These are phyloP conservation scores for Julus scandinavius DNA, from an alignment of 2,888 invertebrate species.

Conservation along the genomic window DNA sequence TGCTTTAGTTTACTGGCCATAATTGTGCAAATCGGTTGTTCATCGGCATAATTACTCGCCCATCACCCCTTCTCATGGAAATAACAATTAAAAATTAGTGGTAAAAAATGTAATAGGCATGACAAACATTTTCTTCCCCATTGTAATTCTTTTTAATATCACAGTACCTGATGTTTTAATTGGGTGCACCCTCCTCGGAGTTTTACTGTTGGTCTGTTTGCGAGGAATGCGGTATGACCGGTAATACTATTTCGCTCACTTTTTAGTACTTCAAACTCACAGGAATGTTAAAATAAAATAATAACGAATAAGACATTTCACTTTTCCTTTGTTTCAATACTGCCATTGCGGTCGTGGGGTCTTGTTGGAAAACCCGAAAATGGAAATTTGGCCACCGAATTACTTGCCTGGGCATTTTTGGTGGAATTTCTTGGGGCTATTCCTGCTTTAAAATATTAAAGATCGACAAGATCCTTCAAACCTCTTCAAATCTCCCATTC, in stretches of 20 bases:
- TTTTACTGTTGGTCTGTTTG: background rate
- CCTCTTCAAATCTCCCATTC: background rate
- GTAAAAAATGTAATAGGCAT: background rate
- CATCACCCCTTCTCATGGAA: background rate
- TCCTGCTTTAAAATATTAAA: background rate
- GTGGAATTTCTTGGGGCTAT: background rate
- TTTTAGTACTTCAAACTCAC: background rate
- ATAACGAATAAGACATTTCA: background rate
- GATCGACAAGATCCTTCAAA: constrained; percentile 10
- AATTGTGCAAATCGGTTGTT: background rate
- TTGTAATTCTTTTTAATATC: background rate
- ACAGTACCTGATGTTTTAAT: background rate
- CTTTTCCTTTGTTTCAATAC: background rate
- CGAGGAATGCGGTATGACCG: background rate
- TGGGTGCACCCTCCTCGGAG: background rate
- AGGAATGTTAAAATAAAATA: background rate
- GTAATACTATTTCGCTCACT: background rate
- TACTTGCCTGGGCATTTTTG: background rate
- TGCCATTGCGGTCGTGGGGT: background rate
- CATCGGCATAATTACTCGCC: background rate
- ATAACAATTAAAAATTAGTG: constrained; percentile 10
- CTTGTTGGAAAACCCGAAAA: background rate
- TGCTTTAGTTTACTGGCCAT: background rate
- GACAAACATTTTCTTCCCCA: background rate
- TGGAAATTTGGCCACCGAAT: constrained; percentile 8